A percentile compares a stretch with the other conserved stretches of the same genome.
Evolutionary conservation across 1,140 invertebrate genomes (phyloP).

Genomic region (Nasonia vitripennis): DNA sequence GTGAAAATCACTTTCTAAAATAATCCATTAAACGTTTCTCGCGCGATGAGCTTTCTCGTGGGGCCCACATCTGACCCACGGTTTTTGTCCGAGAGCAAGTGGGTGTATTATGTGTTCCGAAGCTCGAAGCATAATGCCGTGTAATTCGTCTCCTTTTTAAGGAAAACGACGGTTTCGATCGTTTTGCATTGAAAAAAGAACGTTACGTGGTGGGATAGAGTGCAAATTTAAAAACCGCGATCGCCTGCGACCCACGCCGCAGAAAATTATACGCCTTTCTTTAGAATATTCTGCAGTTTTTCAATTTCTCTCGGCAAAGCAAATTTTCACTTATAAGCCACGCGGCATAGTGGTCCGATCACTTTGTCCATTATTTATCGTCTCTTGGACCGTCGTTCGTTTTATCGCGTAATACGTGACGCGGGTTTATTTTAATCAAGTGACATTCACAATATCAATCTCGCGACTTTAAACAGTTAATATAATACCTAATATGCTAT

Average conservation of each 20-base stretch:
- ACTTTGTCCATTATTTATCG: background rate
- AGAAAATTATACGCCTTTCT: conserved; percentile 3
- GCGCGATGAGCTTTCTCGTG: background rate
- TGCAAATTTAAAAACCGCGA: conserved; percentile 5
- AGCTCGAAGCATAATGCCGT: background rate
- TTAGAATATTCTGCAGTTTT: background rate
- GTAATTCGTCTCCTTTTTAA: background rate
- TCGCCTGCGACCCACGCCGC: background rate
- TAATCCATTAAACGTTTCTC: background rate
- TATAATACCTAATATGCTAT: too few relatives aligned
- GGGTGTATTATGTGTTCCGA: conserved; percentile 20
- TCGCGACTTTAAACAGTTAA: background rate
- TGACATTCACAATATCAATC: background rate
- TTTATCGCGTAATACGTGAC: background rate
- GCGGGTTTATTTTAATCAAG: background rate
- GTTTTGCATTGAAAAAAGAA: conserved; percentile 27
- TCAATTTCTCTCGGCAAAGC: background rate
- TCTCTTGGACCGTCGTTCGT: background rate
- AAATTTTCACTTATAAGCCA: conserved; percentile 21
- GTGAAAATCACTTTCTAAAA: conserved; percentile 1
- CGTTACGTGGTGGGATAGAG: background rate
- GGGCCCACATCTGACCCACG: background rate
- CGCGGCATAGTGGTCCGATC: background rate
- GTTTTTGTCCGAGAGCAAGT: background rate
- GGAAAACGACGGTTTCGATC: background rate